Evolutionary conservation across 2,888 invertebrate genomes (phyloP).

Genomic region (Rhagophthalmus giganteus): DNA sequence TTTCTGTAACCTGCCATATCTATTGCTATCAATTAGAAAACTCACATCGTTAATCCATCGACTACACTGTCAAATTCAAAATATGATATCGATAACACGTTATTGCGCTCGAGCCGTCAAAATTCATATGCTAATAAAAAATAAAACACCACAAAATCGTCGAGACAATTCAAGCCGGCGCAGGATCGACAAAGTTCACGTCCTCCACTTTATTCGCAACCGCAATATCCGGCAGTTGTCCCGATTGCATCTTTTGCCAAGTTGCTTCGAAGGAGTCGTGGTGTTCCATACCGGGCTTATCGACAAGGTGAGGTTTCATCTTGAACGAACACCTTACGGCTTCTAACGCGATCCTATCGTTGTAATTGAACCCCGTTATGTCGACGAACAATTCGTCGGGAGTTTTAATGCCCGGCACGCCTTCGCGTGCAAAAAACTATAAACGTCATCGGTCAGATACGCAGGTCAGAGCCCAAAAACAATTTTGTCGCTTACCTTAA

Average conservation of each 20-base stretch:
- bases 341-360: conserved; percentile 53
- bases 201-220: conserved; percentile 25
- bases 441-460: conserved; percentile 38
- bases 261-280: conserved; percentile 42
- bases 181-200: conserved; percentile 33
- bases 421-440: conserved; percentile 75
- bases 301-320: conserved; percentile 56
- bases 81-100: no score
- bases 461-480: neutral
- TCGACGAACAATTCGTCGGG: conserved; percentile 74
- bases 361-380: conserved; percentile 69
- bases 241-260: conserved; percentile 41
- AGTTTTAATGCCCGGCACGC: conserved; percentile 65
- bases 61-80: no score
- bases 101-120: no score
- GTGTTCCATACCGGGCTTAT: conserved; percentile 48
- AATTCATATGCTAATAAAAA: no score
- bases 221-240: conserved; percentile 12
- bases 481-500: conserved; percentile 62
- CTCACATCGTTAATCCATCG: no score
- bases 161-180: conserved; percentile 34
- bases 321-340: conserved; percentile 61
- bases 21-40: no score
- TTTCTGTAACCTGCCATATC: no score
- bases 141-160: no score